A percentile compares a stretch with the other conserved stretches of the same genome.
Evolutionary conservation across 2,797 vertebrate genomes (phyloP).

Genomic region (Aulostomus chinensis): DNA sequence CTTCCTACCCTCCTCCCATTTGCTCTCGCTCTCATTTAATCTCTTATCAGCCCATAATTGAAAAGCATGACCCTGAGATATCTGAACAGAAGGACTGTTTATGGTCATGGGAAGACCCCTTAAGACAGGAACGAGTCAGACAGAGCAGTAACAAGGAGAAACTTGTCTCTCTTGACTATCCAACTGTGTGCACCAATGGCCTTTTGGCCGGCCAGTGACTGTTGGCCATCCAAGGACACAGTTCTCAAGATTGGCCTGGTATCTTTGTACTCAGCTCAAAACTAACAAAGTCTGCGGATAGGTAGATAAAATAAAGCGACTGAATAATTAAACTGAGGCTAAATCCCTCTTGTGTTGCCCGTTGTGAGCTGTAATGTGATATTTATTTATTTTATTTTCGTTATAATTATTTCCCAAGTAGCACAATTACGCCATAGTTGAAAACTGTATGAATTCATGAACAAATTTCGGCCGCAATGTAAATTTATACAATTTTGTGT

Average conservation of each 20-base stretch:
- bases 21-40: constrained; percentile 27
- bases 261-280: constrained; percentile 1
- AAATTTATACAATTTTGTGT: too few relatives aligned
- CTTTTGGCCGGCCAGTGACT: not conserved
- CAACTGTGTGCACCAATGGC: constrained; percentile 20
- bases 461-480: too few relatives aligned
- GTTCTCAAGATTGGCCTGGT: constrained; percentile 14
- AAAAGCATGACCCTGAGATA: constrained; percentile 51
- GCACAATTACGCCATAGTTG: too few relatives aligned
- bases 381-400: too few relatives aligned
- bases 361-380: too few relatives aligned
- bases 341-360: too few relatives aligned
- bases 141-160: constrained; percentile 35
- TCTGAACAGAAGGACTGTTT: constrained; percentile 47
- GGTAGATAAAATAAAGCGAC: not conserved
- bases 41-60: constrained; percentile 51
- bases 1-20: constrained; percentile 14
- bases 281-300: not conserved
- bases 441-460: too few relatives aligned
- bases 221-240: constrained; percentile 25
- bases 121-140: constrained; percentile 35
- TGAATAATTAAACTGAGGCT: too few relatives aligned
- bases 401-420: too few relatives aligned
- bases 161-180: constrained; percentile 8
- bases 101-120: constrained; percentile 57